Conservation (phyloP, 2,888 invertebrate genomes). For the Masnerella sp. region DNA sequence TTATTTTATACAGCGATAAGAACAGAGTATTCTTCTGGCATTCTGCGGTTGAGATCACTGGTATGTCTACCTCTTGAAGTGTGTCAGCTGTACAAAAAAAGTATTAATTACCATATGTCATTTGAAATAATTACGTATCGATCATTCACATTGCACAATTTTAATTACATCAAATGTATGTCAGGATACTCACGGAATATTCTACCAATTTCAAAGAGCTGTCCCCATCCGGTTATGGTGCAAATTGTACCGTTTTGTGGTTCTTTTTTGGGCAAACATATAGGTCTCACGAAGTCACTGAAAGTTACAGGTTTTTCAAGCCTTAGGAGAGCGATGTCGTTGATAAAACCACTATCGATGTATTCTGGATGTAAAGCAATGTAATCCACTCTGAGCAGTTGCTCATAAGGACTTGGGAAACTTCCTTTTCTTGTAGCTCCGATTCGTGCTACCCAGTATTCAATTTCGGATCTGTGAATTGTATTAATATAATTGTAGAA, state of each 20-base stretch:
- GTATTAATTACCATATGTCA: neutral
- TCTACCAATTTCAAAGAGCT: conserved; percentile 87
- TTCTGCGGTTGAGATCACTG: conserved; percentile 87
- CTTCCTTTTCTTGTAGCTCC: conserved; percentile 86
- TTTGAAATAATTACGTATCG: too few relatives aligned
- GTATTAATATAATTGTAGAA: too few relatives aligned
- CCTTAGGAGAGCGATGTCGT: conserved; percentile 86
- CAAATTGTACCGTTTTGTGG: conserved; percentile 84
- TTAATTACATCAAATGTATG: neutral
- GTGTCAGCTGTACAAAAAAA: conserved; percentile 83
- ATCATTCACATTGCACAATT: too few relatives aligned
- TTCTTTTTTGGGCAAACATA: conserved; percentile 82
- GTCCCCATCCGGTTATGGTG: conserved; percentile 90
- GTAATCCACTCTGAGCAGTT: conserved; percentile 82
- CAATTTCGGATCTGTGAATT: conserved; percentile 83
- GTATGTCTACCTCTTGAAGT: conserved; percentile 88
- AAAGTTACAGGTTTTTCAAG: conserved; percentile 81
- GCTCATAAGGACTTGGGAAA: conserved; percentile 87
- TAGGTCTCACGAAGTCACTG: conserved; percentile 83
- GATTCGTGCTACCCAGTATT: conserved; percentile 89
- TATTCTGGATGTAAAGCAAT: conserved; percentile 87
- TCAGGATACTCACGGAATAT: conserved; percentile 89
- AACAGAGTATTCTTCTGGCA: conserved; percentile 86
- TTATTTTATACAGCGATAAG: conserved; percentile 86
- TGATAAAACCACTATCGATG: conserved; percentile 86